Evolutionary conservation across 2,797 vertebrate species (phyloP).

Genomic region (Pantherophis vulpinus): DNA sequence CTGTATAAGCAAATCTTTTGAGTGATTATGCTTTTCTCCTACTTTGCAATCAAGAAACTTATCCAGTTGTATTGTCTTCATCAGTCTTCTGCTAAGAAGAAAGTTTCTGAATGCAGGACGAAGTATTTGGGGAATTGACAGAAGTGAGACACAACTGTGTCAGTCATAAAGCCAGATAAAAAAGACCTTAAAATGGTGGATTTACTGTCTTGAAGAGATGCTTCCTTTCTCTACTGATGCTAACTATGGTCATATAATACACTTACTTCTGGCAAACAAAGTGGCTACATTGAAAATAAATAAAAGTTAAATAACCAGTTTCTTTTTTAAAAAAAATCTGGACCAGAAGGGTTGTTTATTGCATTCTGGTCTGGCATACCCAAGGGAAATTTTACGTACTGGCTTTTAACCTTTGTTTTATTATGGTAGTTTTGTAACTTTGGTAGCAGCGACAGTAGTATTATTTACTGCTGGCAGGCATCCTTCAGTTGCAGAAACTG

Average conservation of each 20-base stretch:
- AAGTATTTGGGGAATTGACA: neutral
- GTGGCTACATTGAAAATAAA: neutral
- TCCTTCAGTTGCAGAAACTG: conserved; percentile 38
- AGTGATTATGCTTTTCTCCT: neutral
- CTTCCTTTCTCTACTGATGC: neutral
- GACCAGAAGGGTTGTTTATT: neutral
- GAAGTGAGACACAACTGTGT: neutral
- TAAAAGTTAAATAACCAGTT: conserved; percentile 14
- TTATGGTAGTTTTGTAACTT: conserved; percentile 42
- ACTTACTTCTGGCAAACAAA: neutral
- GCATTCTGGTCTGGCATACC: conserved; percentile 35
- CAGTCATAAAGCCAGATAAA: neutral
- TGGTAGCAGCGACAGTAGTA: conserved; percentile 29
- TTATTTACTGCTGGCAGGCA: conserved; percentile 48
- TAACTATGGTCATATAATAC: neutral
- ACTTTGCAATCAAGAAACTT: neutral
- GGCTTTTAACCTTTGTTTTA: conserved; percentile 50
- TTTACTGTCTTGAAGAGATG: neutral
- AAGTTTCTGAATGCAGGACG: neutral
- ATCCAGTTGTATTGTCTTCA: neutral
- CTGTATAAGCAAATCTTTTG: neutral
- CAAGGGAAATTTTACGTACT: conserved; percentile 32
- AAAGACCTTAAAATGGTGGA: neutral
- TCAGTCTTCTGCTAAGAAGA: neutral
- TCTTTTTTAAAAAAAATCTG: conserved; percentile 15